Conservation (phyloP, 2,888 invertebrate species). For the Gortyna flavago region DNA sequence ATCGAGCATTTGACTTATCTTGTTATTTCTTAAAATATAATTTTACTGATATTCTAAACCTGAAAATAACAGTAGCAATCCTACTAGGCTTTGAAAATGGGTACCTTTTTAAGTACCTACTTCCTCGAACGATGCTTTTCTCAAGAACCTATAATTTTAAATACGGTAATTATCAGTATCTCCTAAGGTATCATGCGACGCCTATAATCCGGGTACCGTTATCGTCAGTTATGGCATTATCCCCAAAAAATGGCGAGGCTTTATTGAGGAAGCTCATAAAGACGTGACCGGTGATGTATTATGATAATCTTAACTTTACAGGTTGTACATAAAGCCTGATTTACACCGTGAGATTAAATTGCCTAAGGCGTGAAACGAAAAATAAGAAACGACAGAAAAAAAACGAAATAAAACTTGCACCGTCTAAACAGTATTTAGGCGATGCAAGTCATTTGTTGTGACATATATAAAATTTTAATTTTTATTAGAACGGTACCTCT, state of each 20-base stretch:
- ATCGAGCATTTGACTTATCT: neutral
- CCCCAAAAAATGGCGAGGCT: slow-evolving; percentile 12
- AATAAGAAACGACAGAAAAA: too few species aligned
- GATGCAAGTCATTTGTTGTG: too few species aligned
- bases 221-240: slow-evolving; percentile 50
- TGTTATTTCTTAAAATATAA: neutral
- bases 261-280: slow-evolving; percentile 45
- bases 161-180: slow-evolving; percentile 44
- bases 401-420: neutral
- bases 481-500: neutral
- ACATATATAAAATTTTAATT: too few species aligned
- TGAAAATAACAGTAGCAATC: neutral
- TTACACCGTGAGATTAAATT: neutral
- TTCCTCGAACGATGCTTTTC: neutral
- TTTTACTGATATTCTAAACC: neutral
- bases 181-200: slow-evolving; percentile 25
- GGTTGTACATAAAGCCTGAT: neutral
- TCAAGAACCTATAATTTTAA: slow-evolving; percentile 12
- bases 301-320: slow-evolving; percentile 18
- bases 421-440: neutral
- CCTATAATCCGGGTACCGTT: slow-evolving; percentile 36
- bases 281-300: slow-evolving; percentile 20
- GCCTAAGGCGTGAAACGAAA: neutral
- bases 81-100: neutral
- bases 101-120: neutral